Percentiles rank a stretch among this genome's conserved stretches.
Conservation (phyloP, 2,797 vertebrate genomes). For the Clangula hyemalis region DNA sequence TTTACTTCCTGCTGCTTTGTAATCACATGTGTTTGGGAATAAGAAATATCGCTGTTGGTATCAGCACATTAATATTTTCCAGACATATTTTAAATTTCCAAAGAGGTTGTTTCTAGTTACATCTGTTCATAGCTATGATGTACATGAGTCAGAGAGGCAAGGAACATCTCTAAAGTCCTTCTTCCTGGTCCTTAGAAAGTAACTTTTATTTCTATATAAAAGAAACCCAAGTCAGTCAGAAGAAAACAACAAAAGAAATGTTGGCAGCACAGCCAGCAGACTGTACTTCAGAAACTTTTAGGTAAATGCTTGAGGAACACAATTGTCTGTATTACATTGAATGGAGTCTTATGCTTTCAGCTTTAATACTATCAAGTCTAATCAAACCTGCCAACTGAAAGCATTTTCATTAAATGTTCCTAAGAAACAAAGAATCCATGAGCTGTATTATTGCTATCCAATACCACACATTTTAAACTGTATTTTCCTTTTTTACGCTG, state of each 20-base stretch:
- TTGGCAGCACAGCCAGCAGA: neutral
- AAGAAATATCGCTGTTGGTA: neutral
- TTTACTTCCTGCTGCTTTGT: neutral
- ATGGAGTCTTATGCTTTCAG: neutral
- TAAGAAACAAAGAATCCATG: neutral
- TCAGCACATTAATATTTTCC: neutral
- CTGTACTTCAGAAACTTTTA: neutral
- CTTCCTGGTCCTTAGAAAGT: neutral
- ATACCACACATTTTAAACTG: neutral
- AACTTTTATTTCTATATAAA: neutral
- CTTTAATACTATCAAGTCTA: neutral
- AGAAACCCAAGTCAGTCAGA: neutral
- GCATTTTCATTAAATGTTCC: neutral
- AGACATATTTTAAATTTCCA: neutral
- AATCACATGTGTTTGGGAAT: neutral
- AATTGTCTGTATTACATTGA: neutral
- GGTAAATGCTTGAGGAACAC: neutral
- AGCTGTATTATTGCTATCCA: neutral
- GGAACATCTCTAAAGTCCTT: neutral
- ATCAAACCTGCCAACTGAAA: neutral
- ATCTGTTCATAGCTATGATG: neutral
- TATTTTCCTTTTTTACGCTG: neutral
- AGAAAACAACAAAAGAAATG: neutral
- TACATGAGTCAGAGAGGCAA: neutral
- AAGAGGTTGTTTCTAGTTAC: neutral